Evolutionary conservation across 1,140 invertebrate genomes (phyloP).

Genomic region (Tyrophagus putrescentiae): DNA sequence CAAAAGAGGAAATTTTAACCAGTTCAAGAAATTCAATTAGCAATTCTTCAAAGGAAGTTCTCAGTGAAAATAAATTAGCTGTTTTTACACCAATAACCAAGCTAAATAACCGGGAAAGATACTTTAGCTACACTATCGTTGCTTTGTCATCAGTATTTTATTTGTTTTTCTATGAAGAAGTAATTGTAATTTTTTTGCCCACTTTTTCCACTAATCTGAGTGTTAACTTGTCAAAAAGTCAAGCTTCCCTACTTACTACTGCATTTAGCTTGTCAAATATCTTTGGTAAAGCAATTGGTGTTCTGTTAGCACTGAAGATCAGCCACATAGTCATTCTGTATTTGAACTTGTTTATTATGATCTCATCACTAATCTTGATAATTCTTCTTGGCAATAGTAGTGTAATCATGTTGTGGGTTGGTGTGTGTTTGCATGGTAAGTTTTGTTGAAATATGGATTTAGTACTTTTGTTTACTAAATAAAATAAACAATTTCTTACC

Average conservation of each 20-base stretch:
- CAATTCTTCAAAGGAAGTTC: too few species aligned
- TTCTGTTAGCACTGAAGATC: conserved; percentile 15
- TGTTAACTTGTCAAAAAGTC: background rate
- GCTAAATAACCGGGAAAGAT: background rate
- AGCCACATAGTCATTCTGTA: conserved; percentile 12
- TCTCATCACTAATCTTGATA: conserved; percentile 4
- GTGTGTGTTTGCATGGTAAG: conserved; percentile 6
- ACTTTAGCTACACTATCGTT: conserved; percentile 6
- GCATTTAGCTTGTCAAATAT: conserved; percentile 15
- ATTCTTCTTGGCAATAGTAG: background rate
- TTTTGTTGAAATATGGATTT: too few species aligned
- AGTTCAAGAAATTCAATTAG: background rate
- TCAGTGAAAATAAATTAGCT: background rate
- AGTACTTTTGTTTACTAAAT: background rate
- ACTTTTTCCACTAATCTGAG: conserved; percentile 3
- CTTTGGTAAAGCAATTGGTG: conserved; percentile 7
- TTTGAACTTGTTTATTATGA: conserved; percentile 5
- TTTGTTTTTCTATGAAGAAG: conserved; percentile 18
- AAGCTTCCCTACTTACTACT: conserved; percentile 2
- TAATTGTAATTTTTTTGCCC: conserved; percentile 8
- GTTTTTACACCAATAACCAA: background rate
- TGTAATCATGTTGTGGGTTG: conserved; percentile 10
- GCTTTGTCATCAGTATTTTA: conserved; percentile 12
- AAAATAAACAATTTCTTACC: background rate
- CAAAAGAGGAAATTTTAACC: background rate